A percentile compares a stretch with the other conserved stretches of the same genome.
phyloP scores from a whole-genome alignment of 1,140 invertebrate species.

The Bathynomus jamesi region DNA sequence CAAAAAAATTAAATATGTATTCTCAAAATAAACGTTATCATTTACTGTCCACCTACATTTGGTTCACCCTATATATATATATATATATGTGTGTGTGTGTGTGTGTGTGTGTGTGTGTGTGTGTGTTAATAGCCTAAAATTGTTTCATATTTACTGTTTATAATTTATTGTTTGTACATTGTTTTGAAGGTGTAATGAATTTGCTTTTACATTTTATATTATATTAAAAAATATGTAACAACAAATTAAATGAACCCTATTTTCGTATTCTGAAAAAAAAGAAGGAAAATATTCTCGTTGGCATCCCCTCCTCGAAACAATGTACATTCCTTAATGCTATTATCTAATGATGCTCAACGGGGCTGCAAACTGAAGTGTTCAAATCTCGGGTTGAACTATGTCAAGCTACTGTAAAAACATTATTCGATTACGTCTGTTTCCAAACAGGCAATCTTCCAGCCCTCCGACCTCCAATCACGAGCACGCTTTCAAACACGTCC shows the following conservation, averaged over 20 bases:
- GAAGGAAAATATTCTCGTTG: not conserved
- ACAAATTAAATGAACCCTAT: not conserved
- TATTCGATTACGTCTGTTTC: conserved; percentile 25
- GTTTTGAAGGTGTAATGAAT: too few relatives aligned
- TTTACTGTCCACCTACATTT: too few relatives aligned
- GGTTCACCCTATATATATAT: not conserved
- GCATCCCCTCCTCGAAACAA: conserved; percentile 1
- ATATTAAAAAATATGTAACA: not conserved
- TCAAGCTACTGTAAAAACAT: conserved; percentile 22
- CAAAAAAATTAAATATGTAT: too few relatives aligned
- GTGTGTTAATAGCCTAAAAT: not conserved
- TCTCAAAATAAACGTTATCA: too few relatives aligned
- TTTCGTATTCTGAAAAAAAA: not conserved
- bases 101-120: not conserved
- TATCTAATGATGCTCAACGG: conserved; percentile 20
- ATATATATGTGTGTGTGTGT: not conserved
- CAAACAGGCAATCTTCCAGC: conserved; percentile 25
- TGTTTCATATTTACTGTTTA: not conserved
- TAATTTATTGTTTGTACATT: not conserved
- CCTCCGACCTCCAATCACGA: conserved; percentile 11
- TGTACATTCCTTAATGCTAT: conserved; percentile 6
- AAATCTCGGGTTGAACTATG: conserved; percentile 22
- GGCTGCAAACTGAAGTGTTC: conserved; percentile 16
- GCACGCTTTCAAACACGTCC: not conserved
- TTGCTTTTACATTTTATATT: too few relatives aligned